phyloP scores from a whole-genome alignment of 1,140 invertebrate genomes.

The Neodiprion lecontei region DNA sequence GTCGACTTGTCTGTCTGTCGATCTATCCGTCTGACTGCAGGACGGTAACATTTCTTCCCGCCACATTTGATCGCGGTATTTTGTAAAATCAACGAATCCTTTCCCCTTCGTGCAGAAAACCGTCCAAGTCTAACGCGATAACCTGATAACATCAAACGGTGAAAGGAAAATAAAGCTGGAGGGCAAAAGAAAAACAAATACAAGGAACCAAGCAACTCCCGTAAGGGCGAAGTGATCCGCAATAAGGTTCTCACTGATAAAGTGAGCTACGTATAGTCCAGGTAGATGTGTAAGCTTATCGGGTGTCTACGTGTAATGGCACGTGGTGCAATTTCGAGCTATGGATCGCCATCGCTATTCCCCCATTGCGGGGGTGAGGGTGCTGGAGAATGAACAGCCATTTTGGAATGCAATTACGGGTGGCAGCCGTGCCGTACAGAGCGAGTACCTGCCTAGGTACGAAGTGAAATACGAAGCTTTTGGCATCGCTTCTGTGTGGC shows the following conservation, averaged over 20 bases:
- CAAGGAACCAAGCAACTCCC: background rate
- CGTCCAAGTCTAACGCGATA: too few relatives aligned
- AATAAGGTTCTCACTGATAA: conserved; percentile 23
- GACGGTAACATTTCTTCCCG: background rate
- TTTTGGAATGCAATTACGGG: conserved; percentile 60
- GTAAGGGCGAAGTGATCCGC: conserved; percentile 37
- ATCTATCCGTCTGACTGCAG: background rate
- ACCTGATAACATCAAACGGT: too few relatives aligned
- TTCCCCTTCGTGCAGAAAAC: too few relatives aligned
- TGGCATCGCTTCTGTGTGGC: conserved; percentile 29
- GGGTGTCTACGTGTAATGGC: too few relatives aligned
- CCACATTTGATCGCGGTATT: background rate
- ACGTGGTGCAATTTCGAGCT: background rate
- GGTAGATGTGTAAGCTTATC: too few relatives aligned
- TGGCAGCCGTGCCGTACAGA: conserved; percentile 10
- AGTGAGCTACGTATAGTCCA: too few relatives aligned
- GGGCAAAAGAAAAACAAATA: background rate
- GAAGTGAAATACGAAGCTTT: conserved; percentile 47
- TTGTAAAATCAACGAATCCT: too few relatives aligned
- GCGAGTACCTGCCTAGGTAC: conserved; percentile 29
- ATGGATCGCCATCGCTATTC: background rate
- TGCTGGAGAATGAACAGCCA: conserved; percentile 34
- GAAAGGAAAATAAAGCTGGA: background rate
- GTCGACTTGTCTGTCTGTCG: background rate
- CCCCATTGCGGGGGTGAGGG: background rate